These are phyloP conservation scores for Idaea dimidiata DNA, from an alignment of 2,888 invertebrate genomes.

Conservation along the genomic window DNA sequence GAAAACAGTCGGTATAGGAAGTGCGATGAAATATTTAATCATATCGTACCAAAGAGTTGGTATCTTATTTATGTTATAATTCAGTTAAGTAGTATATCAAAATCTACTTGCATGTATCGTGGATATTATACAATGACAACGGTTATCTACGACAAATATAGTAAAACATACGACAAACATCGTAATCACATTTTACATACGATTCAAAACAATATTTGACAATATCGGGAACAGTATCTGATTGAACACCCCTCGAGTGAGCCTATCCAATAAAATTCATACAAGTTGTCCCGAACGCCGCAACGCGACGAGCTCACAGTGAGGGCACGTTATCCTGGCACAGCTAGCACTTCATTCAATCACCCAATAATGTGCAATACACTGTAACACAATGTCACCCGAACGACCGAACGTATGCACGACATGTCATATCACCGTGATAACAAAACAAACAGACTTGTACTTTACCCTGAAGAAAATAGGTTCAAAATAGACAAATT, in stretches of 20 bases:
- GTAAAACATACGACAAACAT: not conserved
- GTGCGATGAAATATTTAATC: no score
- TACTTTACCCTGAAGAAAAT: slow-evolving; percentile 24
- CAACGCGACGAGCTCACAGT: slow-evolving; percentile 13
- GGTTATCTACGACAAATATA: not conserved
- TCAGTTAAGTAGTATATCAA: no score
- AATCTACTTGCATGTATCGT: no score
- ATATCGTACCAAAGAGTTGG: no score
- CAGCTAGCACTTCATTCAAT: slow-evolving; percentile 77
- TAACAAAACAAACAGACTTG: slow-evolving; percentile 22
- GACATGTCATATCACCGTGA: slow-evolving; percentile 35
- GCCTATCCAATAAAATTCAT: slow-evolving; percentile 39
- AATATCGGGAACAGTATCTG: not conserved
- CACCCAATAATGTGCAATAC: slow-evolving; percentile 80
- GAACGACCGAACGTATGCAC: slow-evolving; percentile 45
- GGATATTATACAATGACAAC: no score
- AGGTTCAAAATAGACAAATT: slow-evolving; percentile 7
- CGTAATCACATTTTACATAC: not conserved
- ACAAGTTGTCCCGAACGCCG: slow-evolving; percentile 7
- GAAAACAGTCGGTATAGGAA: no score
- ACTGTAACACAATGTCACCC: slow-evolving; percentile 78
- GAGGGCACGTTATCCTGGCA: slow-evolving; percentile 73
- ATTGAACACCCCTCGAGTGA: slow-evolving; percentile 13
- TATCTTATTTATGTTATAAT: no score
- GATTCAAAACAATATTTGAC: not conserved